Evolutionary conservation across 23 tunicate species (phyloP), one percentile per base, ranked within the genome.

Genomic region (Pegea sp.): DNA sequence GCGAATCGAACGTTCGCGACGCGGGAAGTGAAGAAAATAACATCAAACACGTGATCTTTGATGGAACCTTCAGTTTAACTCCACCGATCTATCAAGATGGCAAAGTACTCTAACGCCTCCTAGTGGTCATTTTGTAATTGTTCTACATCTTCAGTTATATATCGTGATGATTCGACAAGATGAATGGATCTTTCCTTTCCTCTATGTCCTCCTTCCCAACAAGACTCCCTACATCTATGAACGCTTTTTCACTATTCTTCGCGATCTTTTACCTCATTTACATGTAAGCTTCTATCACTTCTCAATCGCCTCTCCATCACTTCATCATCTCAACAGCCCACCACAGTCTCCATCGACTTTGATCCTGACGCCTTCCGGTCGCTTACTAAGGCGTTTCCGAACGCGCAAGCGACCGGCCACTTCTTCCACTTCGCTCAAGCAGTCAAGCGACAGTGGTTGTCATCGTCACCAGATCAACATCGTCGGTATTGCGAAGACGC

Each of bases 111-210:
- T 38, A 38, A 16, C 16, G 11, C 46, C 13, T 8, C 11, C 13
- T 38, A 38, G 11, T 38, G 11, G 11, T 38, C 11, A 8, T 38
- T 38, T 38, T 38, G 16, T 16, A 38, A 16, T 38, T 38, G 11
- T 38, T 38, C 46, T 38, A 38, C 46, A 24, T 24, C 5, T 58
- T 11, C 49, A 34, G 63, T 16, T 58, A 6, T 33, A 58, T 33
- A 25, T 58, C 13, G 54, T 58, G 30, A 7, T 58, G 63, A n/a
- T 58, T 6, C 29, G 30, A 5, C 56, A 6, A 5, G n/a, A 34
- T 20, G 56, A 33, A 8, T 58, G 63, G 56, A 33, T 58, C 7
- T 58, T 58, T 6, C 63, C 56, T 34, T 5, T 58, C 4, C 13
- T 58, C 3, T 34, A 5, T 58, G 56, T 33, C 3, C 54, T 58